These are phyloP conservation scores for Drosophila melanogaster DNA, from an alignment of 1,140 invertebrate species.

Conservation along the genomic window Release_6_plus_ISO1_MT NT_033777.3:15764001-15764500, in stretches of 20 bases:
- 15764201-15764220: conserved; percentile 81
- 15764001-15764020: conserved; percentile 4
- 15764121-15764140: not conserved
- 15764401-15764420: no score
- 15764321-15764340: conserved; percentile 1
- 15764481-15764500: no score
- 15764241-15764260: conserved; percentile 78
- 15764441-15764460: no score
- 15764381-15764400: no score
- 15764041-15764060: conserved; percentile 64
- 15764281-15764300: conserved; percentile 38
- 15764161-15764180: conserved; percentile 66
- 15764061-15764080: conserved; percentile 67
- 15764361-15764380: no score
- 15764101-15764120: conserved; percentile 18
- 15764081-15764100: conserved; percentile 63
- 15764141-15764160: conserved; percentile 26
- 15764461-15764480: no score
- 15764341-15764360: not conserved
- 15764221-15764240: conserved; percentile 80
- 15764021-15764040: conserved; percentile 20
- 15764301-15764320: conserved; percentile 4
- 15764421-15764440: not conserved
- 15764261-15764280: conserved; percentile 59
- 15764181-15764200: conserved; percentile 81